These are phyloP conservation scores for Siphlonurus alternatus DNA, from an alignment of 2,888 invertebrate species.

Conservation along the genomic window DNA sequence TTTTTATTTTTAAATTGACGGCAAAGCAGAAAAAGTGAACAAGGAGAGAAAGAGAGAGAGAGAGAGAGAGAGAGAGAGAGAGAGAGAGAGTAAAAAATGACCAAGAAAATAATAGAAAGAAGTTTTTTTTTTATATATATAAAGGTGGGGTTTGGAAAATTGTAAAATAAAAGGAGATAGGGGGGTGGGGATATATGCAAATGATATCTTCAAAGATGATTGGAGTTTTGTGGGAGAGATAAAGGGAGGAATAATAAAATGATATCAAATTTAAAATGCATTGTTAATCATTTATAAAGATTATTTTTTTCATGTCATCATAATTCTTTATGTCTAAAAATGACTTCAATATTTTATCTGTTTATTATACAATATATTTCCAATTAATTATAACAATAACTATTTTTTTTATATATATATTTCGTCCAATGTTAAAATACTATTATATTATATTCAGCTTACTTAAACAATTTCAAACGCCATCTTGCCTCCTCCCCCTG, in stretches of 20 bases:
- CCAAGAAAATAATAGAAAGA: neutral
- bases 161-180: neutral
- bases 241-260: neutral
- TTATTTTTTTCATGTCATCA: neutral
- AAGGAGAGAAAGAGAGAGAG: neutral
- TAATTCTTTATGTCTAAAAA: neutral
- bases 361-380: neutral
- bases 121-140: slow-evolving; percentile 1
- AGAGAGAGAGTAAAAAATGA: neutral
- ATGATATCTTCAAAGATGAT: neutral
- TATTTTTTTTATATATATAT: too few species aligned
- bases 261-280: neutral
- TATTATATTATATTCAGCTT: too few species aligned
- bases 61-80: neutral
- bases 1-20: neutral
- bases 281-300: neutral
- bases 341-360: neutral
- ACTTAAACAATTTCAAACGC: too few species aligned
- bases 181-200: neutral
- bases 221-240: neutral
- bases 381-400: neutral
- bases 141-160: neutral
- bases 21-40: neutral
- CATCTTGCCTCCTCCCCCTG: too few species aligned
- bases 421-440: too few species aligned